Conservation (phyloP, 2,888 invertebrate genomes). For the Acleris laterana region DNA sequence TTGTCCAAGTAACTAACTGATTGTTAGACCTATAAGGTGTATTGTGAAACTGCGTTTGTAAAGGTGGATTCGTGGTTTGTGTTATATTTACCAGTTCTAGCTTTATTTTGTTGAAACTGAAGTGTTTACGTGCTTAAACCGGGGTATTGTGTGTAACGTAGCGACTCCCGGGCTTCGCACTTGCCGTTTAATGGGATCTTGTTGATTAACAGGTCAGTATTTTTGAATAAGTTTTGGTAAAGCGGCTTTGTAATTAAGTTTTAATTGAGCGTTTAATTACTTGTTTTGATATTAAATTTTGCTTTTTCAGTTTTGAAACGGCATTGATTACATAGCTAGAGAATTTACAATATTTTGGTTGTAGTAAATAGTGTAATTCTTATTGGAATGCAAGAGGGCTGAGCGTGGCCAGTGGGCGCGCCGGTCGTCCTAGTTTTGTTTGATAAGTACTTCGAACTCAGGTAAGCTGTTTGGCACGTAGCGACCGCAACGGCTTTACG, state of each 20-base stretch:
- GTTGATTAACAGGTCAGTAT: slow-evolving; percentile 75
- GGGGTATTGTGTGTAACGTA: slow-evolving; percentile 59
- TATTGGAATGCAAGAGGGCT: slow-evolving; percentile 52
- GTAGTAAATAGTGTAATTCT: slow-evolving; percentile 52
- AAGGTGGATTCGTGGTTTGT: slow-evolving; percentile 75
- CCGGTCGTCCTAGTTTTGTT: slow-evolving; percentile 70
- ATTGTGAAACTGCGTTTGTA: slow-evolving; percentile 64
- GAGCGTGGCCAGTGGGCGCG: slow-evolving; percentile 60
- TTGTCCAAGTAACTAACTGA: slow-evolving; percentile 61
- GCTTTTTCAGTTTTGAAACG: not conserved
- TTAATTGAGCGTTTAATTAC: not conserved
- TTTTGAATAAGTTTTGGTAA: slow-evolving; percentile 4
- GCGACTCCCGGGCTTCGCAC: slow-evolving; percentile 62
- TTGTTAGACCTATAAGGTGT: slow-evolving; percentile 60
- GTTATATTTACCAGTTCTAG: slow-evolving; percentile 73
- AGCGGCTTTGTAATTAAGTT: not conserved
- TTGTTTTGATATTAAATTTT: not conserved
- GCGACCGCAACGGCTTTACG: slow-evolving; percentile 38
- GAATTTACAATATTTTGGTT: slow-evolving; percentile 39
- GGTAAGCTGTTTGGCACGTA: slow-evolving; percentile 42
- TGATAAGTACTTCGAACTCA: slow-evolving; percentile 39
- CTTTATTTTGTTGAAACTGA: slow-evolving; percentile 72
- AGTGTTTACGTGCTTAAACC: slow-evolving; percentile 78
- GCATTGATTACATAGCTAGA: not conserved
- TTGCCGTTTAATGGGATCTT: slow-evolving; percentile 81